Conservation (phyloP, 2,797 vertebrate species). For the Stomatorhinus walkeri region DNA sequence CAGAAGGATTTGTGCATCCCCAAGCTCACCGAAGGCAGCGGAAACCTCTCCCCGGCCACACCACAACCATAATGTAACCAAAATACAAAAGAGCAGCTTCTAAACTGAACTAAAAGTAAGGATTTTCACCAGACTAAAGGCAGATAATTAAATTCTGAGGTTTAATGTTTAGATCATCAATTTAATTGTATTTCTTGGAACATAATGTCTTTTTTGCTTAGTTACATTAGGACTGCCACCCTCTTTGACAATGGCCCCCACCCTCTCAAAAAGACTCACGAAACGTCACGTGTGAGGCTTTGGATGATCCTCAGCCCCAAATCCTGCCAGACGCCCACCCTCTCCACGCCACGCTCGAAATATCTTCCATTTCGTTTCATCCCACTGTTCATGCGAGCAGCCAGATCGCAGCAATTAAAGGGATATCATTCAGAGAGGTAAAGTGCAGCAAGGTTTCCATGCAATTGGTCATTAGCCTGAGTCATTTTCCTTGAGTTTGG, state of each 20-base stretch:
- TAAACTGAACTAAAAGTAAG: slow-evolving; percentile 61
- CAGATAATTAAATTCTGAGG: neutral
- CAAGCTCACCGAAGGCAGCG: slow-evolving; percentile 61
- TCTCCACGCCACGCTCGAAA: neutral
- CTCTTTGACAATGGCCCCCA: neutral
- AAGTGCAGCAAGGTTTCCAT: neutral
- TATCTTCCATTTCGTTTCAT: neutral
- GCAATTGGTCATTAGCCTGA: neutral
- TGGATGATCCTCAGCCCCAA: neutral
- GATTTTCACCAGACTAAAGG: slow-evolving; percentile 47
- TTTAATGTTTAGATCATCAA: neutral
- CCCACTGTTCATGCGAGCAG: neutral
- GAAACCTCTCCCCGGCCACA: slow-evolving; percentile 61
- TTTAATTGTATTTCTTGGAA: neutral
- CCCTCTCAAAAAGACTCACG: neutral
- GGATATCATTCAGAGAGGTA: neutral
- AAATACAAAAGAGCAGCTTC: slow-evolving; percentile 65
- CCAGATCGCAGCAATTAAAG: neutral
- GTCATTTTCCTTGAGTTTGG: slow-evolving; percentile 23
- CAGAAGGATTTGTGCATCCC: slow-evolving; percentile 64
- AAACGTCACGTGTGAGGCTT: neutral
- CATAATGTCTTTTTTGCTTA: neutral
- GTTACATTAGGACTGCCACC: neutral
- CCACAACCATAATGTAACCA: slow-evolving; percentile 79
- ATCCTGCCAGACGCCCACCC: neutral